Evolutionary conservation across 1,140 invertebrate species (phyloP).

Genomic region (Acyrthosiphon pisum): DNA sequence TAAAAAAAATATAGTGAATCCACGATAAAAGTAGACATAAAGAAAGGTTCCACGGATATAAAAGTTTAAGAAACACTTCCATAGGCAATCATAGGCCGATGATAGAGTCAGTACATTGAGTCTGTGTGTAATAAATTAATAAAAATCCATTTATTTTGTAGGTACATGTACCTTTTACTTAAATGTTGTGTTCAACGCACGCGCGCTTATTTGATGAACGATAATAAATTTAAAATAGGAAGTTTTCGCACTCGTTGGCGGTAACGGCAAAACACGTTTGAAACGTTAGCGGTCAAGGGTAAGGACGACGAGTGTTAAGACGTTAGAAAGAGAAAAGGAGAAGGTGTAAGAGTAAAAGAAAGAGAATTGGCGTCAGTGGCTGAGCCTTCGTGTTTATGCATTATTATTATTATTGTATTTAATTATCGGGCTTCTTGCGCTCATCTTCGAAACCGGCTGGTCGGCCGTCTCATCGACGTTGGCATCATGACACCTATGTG

Average conservation of each 20-base stretch:
- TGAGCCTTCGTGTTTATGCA: neutral
- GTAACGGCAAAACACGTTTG: constrained; percentile 28
- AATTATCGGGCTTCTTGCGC: neutral
- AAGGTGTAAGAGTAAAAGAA: constrained; percentile 9
- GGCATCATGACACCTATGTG: neutral
- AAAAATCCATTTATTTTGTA: too few species aligned
- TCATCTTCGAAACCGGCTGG: neutral
- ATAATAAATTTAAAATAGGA: neutral
- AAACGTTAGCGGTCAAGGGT: constrained; percentile 44
- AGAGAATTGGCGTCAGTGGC: neutral
- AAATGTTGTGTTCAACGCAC: neutral
- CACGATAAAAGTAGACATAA: too few species aligned
- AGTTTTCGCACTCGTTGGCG: neutral
- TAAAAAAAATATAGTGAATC: too few species aligned
- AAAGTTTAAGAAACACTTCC: too few species aligned
- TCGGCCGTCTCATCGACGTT: neutral
- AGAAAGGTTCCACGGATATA: too few species aligned
- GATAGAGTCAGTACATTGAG: too few species aligned
- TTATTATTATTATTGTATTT: neutral
- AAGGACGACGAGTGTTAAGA: neutral
- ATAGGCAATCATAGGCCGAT: too few species aligned
- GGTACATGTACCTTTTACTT: neutral
- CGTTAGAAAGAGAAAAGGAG: neutral
- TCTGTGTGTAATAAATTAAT: too few species aligned
- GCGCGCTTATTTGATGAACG: neutral